Evolutionary conservation across 2,888 invertebrate genomes (phyloP).

Genomic region (Diachrysia chrysitis): DNA sequence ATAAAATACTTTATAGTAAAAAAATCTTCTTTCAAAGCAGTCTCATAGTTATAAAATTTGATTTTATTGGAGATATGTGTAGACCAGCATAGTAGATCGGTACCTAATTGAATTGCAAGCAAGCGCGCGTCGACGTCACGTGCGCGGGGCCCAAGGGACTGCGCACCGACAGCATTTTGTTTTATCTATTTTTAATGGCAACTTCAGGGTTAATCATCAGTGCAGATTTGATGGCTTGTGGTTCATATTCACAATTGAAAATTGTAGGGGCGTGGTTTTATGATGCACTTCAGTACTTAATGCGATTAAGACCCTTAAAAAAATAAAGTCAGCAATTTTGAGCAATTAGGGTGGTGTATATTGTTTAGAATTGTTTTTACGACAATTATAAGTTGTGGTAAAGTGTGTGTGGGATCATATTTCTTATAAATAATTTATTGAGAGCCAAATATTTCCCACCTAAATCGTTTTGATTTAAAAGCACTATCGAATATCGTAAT

Average conservation of each 20-base stretch:
- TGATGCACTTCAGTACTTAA: conserved; percentile 46
- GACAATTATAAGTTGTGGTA: background rate
- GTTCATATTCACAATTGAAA: conserved; percentile 65
- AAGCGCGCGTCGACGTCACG: conserved; percentile 73
- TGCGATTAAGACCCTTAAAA: conserved; percentile 52
- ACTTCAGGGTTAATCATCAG: conserved; percentile 81
- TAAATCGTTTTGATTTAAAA: conserved; percentile 40
- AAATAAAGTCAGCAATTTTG: conserved; percentile 36
- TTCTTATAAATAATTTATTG: background rate
- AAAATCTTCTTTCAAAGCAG: conserved; percentile 43
- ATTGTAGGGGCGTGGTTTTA: conserved; percentile 54
- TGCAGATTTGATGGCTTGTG: conserved; percentile 75
- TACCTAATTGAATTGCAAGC: conserved; percentile 85
- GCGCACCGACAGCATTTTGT: conserved; percentile 79
- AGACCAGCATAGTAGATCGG: conserved; percentile 69
- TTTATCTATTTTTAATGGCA: conserved; percentile 86
- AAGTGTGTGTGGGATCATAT: background rate
- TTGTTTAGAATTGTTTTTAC: conserved; percentile 34
- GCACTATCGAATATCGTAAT: conserved; percentile 41
- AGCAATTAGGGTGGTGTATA: conserved; percentile 26
- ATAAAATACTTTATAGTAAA: background rate
- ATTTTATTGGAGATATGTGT: conserved; percentile 70
- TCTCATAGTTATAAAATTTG: conserved; percentile 71
- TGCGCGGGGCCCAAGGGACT: conserved; percentile 73
- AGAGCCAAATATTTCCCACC: conserved; percentile 6